These are phyloP conservation scores for Monopterus albus DNA, from an alignment of 2,113 vertebrate genomes.

Conservation along the genomic window DNA sequence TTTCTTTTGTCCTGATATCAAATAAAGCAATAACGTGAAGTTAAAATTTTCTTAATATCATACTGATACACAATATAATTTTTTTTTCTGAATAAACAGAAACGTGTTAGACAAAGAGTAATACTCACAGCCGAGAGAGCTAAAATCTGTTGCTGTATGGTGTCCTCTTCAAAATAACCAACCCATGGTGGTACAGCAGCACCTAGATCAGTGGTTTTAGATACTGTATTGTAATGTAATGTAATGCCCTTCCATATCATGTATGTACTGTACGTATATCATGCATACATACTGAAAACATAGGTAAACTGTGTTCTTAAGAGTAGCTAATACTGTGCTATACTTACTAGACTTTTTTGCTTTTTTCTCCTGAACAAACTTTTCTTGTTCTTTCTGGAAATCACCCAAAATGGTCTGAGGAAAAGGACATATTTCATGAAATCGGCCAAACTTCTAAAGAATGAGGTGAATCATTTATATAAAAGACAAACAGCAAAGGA, in stretches of 20 bases:
- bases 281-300: not conserved
- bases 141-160: slow-evolving; percentile 94
- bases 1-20: slow-evolving; percentile 89
- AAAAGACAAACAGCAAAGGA: fast-evolving
- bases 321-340: too few relatives aligned
- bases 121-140: slow-evolving; percentile 92
- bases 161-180: slow-evolving; percentile 92
- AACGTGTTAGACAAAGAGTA: not conserved
- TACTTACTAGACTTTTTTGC: slow-evolving; percentile 87
- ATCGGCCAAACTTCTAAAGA: not conserved
- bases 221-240: not conserved
- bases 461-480: too few relatives aligned
- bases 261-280: too few relatives aligned
- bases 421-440: not conserved
- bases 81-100: not conserved
- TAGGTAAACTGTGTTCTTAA: too few relatives aligned
- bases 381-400: slow-evolving; percentile 96
- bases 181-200: slow-evolving; percentile 93
- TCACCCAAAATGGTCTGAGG: slow-evolving; percentile 94
- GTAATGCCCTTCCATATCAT: not conserved
- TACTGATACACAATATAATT: not conserved
- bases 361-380: slow-evolving; percentile 92
- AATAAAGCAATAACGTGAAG: not conserved
- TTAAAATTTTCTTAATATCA: not conserved
- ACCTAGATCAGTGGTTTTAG: slow-evolving; percentile 71